Base-by-base conservation (phyloP, 2,888 invertebrate species). In the Nomada fabriciana region DNA sequence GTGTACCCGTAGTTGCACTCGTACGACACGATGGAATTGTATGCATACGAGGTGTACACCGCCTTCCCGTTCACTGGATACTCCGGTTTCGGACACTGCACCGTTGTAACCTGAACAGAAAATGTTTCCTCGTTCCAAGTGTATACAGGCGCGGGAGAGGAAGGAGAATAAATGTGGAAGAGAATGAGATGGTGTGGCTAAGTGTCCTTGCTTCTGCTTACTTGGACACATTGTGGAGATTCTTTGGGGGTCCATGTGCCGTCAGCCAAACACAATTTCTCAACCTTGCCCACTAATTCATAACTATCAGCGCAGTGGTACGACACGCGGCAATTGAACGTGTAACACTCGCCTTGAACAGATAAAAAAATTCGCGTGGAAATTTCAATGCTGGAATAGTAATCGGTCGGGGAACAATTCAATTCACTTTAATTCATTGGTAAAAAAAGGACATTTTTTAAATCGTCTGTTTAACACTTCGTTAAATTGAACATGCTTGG, bases 1-100 rank as follows among this genome's bases (percentile, higher is more conserved):
- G 97, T 97, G 94, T 97, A 99, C 13, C 99, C 99, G 91, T 98
- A 98, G 91, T 98, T 97, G 95, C 99, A 99, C 92, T 98, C 98
- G 94, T 99, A 99, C 68, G 97, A 97, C 29, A 99, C 98, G 80
- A 98, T 97, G 0, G 99, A 98, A 94, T 99, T 98, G 95, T 98
- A 99, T 1, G 98, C 98, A 92, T 98, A 96, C 59, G 98, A 98
- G 0, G 98, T 97, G 94, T 97, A 99, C 86, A 98, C 96, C 75
- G 98, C 98, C 91, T 97, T 97, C 63, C 99, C 99, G 94, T 98
- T 97, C 67, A 96, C 95, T 0, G 99, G 99, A 91, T 98, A 97
- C 89, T 98, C 97, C 0, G 99, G 98, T 60, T 97, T 96, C 53
- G 97, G 96, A 94, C 99, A 99, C 94, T 98, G 97, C 89, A 99